Evolutionary conservation across 2,113 vertebrate genomes (phyloP).

Genomic region (Plestiodon gilberti): DNA sequence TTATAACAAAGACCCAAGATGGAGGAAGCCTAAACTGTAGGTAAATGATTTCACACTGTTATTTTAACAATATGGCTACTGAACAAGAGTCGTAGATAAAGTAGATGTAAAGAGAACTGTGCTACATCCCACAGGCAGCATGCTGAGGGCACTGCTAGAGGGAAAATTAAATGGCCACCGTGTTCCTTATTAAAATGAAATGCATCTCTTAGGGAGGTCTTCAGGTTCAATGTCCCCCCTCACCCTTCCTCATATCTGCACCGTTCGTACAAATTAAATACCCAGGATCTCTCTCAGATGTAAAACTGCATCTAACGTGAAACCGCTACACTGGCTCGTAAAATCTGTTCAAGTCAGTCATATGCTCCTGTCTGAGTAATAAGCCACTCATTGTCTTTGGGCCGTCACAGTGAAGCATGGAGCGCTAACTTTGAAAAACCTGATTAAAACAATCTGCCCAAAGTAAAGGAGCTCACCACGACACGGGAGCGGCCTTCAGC

Average conservation of each 20-base stretch:
- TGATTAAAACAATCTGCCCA: slow-evolving; percentile 78
- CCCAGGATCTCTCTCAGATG: slow-evolving; percentile 68
- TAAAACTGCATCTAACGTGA: slow-evolving; percentile 72
- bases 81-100: not conserved
- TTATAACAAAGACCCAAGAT: not conserved
- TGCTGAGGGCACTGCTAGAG: not conserved
- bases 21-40: too few relatives aligned
- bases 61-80: not conserved
- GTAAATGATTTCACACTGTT: not conserved
- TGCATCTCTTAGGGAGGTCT: slow-evolving; percentile 70
- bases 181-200: slow-evolving; percentile 63
- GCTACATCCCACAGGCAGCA: slow-evolving; percentile 7
- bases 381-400: slow-evolving; percentile 70
- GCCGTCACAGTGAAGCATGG: slow-evolving; percentile 73
- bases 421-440: slow-evolving; percentile 71
- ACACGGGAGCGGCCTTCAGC: slow-evolving; percentile 63
- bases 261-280: slow-evolving; percentile 71
- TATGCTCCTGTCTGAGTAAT: slow-evolving; percentile 70
- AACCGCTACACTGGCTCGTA: slow-evolving; percentile 71
- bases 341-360: slow-evolving; percentile 76
- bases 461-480: slow-evolving; percentile 70
- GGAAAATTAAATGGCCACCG: not conserved
- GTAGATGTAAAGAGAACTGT: not conserved
- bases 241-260: slow-evolving; percentile 59
- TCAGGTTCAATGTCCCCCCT: slow-evolving; percentile 65